These are phyloP conservation scores for Megalopta genalis DNA, from an alignment of 1,140 invertebrate species.

Conservation along the genomic window DNA sequence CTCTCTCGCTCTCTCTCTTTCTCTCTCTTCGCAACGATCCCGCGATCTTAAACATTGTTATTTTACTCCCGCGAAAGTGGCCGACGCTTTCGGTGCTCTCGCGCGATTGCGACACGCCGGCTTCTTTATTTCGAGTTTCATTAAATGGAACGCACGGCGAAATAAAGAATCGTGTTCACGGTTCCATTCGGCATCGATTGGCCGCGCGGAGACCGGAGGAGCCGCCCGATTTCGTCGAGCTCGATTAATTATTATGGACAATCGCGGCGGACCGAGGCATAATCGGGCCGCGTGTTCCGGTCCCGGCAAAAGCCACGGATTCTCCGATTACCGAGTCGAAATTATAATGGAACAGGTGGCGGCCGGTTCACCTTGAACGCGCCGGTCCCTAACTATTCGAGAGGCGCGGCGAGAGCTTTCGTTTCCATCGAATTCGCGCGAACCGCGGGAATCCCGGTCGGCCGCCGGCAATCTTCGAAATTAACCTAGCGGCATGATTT, in stretches of 20 bases:
- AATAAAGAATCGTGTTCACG: background rate
- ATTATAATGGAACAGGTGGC: conserved; percentile 64
- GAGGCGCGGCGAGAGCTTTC: no score
- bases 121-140: no score
- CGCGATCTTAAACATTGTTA: background rate
- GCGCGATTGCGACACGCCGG: no score
- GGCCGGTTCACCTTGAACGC: conserved; percentile 63
- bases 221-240: background rate
- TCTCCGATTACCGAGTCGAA: conserved; percentile 26
- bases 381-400: no score
- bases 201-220: no score
- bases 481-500: conserved; percentile 33
- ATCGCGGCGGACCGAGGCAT: background rate
- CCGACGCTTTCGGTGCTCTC: no score
- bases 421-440: conserved; percentile 34
- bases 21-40: no score
- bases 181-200: background rate
- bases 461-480: conserved; percentile 35
- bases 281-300: background rate
- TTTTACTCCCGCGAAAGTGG: background rate
- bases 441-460: conserved; percentile 26
- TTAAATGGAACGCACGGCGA: background rate
- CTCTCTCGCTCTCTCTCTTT: no score
- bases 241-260: background rate
- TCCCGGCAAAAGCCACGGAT: background rate